Evolutionary conservation across 2,113 vertebrate species (phyloP).

Genomic region (Oenanthe oenanthe): DNA sequence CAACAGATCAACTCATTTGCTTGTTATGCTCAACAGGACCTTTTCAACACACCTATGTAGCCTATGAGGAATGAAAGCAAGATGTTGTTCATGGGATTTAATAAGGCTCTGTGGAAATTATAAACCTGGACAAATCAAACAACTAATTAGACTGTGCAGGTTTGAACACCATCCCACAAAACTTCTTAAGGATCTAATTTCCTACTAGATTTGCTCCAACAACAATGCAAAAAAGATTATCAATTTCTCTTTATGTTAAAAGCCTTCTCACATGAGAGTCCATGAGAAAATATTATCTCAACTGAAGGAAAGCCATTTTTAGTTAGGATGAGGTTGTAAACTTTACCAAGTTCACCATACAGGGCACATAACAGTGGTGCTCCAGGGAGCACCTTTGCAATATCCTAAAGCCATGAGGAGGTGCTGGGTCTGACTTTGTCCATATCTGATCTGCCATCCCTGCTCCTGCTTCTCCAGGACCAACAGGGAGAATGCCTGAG

Average conservation of each 20-base stretch:
- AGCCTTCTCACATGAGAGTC: neutral
- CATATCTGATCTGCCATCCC: neutral
- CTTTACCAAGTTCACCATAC: rapidly evolving
- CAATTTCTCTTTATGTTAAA: neutral
- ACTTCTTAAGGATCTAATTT: neutral
- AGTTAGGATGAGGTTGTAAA: neutral
- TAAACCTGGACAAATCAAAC: neutral
- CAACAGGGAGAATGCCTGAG: neutral
- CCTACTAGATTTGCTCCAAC: neutral
- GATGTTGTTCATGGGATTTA: neutral
- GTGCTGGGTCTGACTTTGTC: neutral
- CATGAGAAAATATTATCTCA: neutral
- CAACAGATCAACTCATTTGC: neutral
- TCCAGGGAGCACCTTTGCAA: neutral
- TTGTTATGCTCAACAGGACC: neutral
- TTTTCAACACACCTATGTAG: neutral
- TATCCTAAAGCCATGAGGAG: neutral
- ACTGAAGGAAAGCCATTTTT: neutral
- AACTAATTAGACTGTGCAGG: neutral
- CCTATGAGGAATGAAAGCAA: neutral
- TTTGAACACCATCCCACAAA: neutral
- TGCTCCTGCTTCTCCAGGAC: neutral
- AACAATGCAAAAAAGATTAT: neutral
- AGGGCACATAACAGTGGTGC: rapidly evolving
- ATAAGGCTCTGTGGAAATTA: neutral